Evolutionary conservation across 2,888 invertebrate genomes (phyloP), one percentile per base, ranked within the genome.

Genomic region (Diloba caeruleocephala): DNA sequence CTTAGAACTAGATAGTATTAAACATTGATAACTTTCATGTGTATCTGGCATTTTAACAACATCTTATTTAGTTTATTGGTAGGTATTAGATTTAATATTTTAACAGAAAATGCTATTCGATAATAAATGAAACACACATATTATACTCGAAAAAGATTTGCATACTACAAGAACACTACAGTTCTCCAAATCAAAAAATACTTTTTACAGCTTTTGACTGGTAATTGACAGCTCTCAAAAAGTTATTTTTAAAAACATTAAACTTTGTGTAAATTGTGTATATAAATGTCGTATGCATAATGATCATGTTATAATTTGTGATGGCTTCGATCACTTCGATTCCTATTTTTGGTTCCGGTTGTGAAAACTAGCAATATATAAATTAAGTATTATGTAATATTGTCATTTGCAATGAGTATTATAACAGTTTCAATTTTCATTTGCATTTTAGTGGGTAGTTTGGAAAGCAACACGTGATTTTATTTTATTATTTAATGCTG

Each of bases 351-450:
- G 54, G 74, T 78, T 74, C 72, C 65, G 82, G 82, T 84, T 84
- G 83, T 83, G 83, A 82, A 72, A 74, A 64, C 54, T 79, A 77
- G 81, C 73, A 79, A 78, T 79, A 71, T 76, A 77, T 52, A 41
- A 41, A 33, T 49, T 68, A 71, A 68, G 57, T 63, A 70, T 50
- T 58, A 65, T 58, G 46, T 56, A 43, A 36, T 59, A 42, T 46
- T 56, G 33, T 62, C 39, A 21, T 4, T 1, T 7, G 21, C 7
- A n/a, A 45, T 38, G 48, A 67, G 51, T 54, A 70, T 55, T 61
- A 61, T 41, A 58, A 57, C 67, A 69, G 54, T 70, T 66, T 49
- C 15, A 43, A 44, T 17, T 48, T 59, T 57, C 36, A 37, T 46
- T 54, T 69, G n/a, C 34, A 34, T 23, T 48, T n/a, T n/a, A n/a